A percentile compares a stretch with the other conserved stretches of the same genome.
Evolutionary conservation across 1,140 invertebrate species (phyloP).

Genomic region (Leptonema lineaticorne): DNA sequence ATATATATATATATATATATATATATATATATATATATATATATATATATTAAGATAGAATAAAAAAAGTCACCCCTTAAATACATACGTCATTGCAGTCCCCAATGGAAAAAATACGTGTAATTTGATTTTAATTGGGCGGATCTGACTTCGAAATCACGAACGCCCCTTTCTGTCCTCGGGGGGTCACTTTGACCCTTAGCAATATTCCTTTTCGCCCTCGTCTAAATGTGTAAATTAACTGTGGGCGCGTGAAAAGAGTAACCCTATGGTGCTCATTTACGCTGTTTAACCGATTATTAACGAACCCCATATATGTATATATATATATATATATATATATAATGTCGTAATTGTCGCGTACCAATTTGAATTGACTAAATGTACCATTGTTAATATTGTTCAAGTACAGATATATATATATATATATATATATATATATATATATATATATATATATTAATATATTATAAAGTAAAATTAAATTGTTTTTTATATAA

Average conservation of each 20-base stretch:
- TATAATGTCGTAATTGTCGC: neutral
- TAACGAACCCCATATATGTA: neutral
- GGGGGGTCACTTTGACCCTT: neutral
- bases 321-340: too few relatives aligned
- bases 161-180: neutral
- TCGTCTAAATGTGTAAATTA: constrained; percentile 17
- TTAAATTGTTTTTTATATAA: neutral
- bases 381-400: neutral
- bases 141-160: constrained; percentile 17
- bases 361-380: neutral
- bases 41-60: too few relatives aligned
- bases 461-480: neutral
- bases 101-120: neutral
- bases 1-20: too few relatives aligned
- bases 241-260: neutral
- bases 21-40: too few relatives aligned
- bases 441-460: too few relatives aligned
- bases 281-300: constrained; percentile 19
- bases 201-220: neutral
- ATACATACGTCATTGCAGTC: neutral
- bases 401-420: too few relatives aligned
- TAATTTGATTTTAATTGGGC: constrained; percentile 30
- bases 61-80: too few relatives aligned
- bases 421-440: too few relatives aligned
- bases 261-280: constrained; percentile 8